Base-by-base conservation (phyloP, 2,113 vertebrate genomes). In the Ochotona princeps region DNA sequence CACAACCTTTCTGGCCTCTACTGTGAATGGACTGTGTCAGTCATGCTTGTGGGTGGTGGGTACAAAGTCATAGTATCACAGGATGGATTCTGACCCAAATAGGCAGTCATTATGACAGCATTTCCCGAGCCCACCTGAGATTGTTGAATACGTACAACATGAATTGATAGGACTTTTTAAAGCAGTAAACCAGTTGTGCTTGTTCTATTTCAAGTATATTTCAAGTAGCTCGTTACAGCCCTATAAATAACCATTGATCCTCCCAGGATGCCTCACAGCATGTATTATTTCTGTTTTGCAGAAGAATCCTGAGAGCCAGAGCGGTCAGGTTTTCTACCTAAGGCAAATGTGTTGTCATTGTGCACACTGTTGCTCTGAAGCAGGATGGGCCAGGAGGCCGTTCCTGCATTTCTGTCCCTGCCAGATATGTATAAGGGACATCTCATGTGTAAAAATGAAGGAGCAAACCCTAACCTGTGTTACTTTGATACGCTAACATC, bases 401-500 rank as follows among this genome's bases (percentile, higher is more conserved):
- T 87, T 78, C 65, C 73, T 78, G 21, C 47, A n/a, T 81, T 75
- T 86, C 83, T 88, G 57, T 70, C 61, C 72, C 90, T 76, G 76
- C 87, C 60, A 90, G 70, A 72, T 90, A 18, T 81, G 11, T 67
- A 83, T 51, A 60, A 85, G 80, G 51, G 83, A 87, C 35, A 1
- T 96, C 89, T 86, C 69, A 0, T 30, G 96, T 81, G 96, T 96
- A 13, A 20, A 87, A 30, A 0, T 83, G 89, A 78, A 97, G 96
- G 80, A 84, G 72, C 92, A 93, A 89, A 96, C 83, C 92, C 93
- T 96, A 92, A 96, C 83, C 96, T 95, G 90, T 95, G 96, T 91
- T 96, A 75, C 96, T 97, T 97, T 93, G 97, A 97, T 97, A 88
- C 63, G 91, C 92, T 96, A 96, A 96, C 89, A 92, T 88, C 61